A percentile compares a stretch with the other conserved stretches of the same genome.
Conservation (phyloP, 2,797 vertebrate genomes). For the Mus spretus region DNA sequence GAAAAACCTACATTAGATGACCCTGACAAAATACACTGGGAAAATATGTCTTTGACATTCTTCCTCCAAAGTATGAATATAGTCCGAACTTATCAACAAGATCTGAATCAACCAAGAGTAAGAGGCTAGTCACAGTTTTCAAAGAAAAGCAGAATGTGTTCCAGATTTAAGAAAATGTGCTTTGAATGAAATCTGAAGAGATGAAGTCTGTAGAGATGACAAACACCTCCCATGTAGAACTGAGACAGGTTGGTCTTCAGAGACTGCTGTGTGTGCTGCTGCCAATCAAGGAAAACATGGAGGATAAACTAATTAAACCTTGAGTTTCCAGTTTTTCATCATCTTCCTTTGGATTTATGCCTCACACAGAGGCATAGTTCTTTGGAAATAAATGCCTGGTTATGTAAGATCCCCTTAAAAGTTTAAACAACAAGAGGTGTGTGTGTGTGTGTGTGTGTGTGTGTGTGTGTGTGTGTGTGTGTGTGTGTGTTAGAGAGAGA, state of each 20-base stretch:
- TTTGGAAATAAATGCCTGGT: neutral
- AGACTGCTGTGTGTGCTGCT: neutral
- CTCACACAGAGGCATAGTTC: neutral
- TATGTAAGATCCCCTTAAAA: neutral
- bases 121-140: neutral
- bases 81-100: neutral
- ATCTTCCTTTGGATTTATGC: neutral
- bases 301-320: neutral
- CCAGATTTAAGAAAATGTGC: neutral
- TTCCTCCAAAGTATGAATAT: neutral
- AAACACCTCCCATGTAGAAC: neutral
- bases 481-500: neutral
- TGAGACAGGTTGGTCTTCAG: neutral
- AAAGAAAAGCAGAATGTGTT: neutral
- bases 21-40: neutral
- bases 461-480: neutral
- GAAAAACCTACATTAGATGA: neutral
- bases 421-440: neutral
- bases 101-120: neutral
- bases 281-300: neutral
- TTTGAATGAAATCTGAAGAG: neutral
- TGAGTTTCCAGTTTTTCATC: neutral
- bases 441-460: neutral
- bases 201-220: neutral
- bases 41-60: neutral